Evolutionary conservation across 37 sponge, comb jelly and placozoan species (phyloP).

Genomic region (Halisarca cf. caerulea): DNA sequence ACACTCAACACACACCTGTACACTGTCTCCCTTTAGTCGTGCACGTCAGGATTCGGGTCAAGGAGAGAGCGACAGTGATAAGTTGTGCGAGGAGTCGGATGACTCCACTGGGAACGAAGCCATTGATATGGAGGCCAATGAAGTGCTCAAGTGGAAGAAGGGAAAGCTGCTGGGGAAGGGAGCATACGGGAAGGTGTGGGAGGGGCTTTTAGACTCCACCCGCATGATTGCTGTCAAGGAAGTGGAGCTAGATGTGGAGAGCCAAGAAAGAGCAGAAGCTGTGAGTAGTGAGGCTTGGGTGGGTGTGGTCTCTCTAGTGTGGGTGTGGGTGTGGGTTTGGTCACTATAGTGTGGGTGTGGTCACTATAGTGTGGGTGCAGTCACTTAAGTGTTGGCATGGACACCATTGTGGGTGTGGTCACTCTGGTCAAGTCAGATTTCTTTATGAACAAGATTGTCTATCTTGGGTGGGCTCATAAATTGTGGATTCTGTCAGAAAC

Average conservation of each 20-base stretch:
- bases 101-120: slow-evolving; percentile 13
- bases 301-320: neutral
- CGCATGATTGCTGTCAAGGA: slow-evolving; percentile 90
- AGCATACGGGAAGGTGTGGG: slow-evolving; percentile 82
- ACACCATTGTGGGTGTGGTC: neutral
- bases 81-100: slow-evolving; percentile 1
- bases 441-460: no score
- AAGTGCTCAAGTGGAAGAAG: slow-evolving; percentile 74
- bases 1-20: no score
- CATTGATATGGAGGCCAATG: slow-evolving; percentile 1
- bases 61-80: slow-evolving; percentile 47
- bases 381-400: neutral
- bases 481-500: no score
- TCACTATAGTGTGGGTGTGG: neutral
- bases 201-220: slow-evolving; percentile 76
- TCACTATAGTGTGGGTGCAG: neutral
- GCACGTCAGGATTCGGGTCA: slow-evolving; percentile 26
- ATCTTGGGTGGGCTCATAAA: no score
- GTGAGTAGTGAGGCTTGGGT: slow-evolving; percentile 61
- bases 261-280: slow-evolving; percentile 57
- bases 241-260: slow-evolving; percentile 77
- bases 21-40: neutral
- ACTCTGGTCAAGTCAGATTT: no score
- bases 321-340: neutral
- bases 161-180: slow-evolving; percentile 85